Conservation (phyloP, 2,888 invertebrate genomes). For the Phalera bucephala region DNA sequence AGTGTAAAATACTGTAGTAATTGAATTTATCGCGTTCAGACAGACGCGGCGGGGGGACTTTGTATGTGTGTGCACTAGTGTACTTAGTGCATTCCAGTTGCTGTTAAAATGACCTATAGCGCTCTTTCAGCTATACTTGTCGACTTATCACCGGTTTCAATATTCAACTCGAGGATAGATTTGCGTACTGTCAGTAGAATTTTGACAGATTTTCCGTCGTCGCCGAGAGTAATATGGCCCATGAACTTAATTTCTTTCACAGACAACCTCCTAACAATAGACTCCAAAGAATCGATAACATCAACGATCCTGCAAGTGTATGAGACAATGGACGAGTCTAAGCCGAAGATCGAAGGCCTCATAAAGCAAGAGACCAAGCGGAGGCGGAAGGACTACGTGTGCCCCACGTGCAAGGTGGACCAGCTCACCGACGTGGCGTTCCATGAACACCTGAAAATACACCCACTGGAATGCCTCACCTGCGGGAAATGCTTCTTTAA, state of each 20-base stretch:
- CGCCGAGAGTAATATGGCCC: too few relatives aligned
- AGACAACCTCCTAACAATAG: slow-evolving; percentile 52
- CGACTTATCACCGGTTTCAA: too few relatives aligned
- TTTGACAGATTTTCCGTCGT: too few relatives aligned
- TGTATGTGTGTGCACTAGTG: too few relatives aligned
- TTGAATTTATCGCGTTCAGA: too few relatives aligned
- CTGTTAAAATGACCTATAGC: too few relatives aligned
- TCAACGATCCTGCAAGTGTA: slow-evolving; percentile 57
- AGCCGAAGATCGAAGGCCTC: slow-evolving; percentile 72
- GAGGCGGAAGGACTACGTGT: slow-evolving; percentile 57
- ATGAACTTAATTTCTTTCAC: slow-evolving; percentile 27
- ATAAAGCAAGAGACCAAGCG: slow-evolving; percentile 72
- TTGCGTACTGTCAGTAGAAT: too few relatives aligned
- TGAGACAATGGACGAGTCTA: slow-evolving; percentile 56
- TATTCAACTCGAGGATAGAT: too few relatives aligned
- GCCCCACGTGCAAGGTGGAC: slow-evolving; percentile 80
- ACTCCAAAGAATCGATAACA: slow-evolving; percentile 59
- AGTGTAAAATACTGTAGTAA: too few relatives aligned
- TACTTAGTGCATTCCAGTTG: too few relatives aligned
- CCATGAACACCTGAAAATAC: slow-evolving; percentile 89
- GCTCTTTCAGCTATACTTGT: too few relatives aligned
- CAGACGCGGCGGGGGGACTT: too few relatives aligned
- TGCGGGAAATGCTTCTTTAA: slow-evolving; percentile 91
- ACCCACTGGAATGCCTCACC: slow-evolving; percentile 91
- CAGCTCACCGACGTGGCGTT: slow-evolving; percentile 87